Base-by-base conservation (phyloP, 2,888 invertebrate genomes). In the Tiphia femorata region DNA sequence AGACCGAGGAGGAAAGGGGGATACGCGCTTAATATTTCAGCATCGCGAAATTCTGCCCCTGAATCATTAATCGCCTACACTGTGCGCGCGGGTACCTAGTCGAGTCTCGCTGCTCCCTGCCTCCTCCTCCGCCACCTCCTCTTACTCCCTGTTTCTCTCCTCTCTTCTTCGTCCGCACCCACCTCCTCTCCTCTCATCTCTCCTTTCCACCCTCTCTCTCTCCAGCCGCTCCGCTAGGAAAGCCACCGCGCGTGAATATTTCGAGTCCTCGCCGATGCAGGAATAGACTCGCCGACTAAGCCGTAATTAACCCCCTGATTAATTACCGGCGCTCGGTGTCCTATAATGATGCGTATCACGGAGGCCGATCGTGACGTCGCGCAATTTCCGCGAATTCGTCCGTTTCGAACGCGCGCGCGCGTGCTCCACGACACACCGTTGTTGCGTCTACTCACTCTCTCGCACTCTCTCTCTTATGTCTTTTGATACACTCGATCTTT, bases 11-110 rank as follows among this genome's bases (percentile, higher is more conserved):
- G 62, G 65, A 64, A 67, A 72, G 74, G 73, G 75, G 75, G 72
- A 75, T 75, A 62, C 61, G 61, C 67, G 62, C 70, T 80, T 77
- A 81, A 80, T 81, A 76, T 76, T 81, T 81, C 76, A 81, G 69
- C 70, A 73, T 77, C 69, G 77, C 78, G 77, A 79, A 81, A 81
- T 80, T 81, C 75, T 70, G 73, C 70, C 63, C 50, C 64, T 80
- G 72, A 80, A 80, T 79, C 75, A 78, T 80, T 78, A 68, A 79
- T 69, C 67, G 67, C 67, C 64, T 71, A 66, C 71, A 67, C 65
- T n/a, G 58, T 54, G 62, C 66, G n/a, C n/a, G n/a, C n/a, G n/a
- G 68, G 64, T 70, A 59, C 70, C 66, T 70, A 66, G 67, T 35
- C 58, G 61, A 64, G 65, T 55, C 67, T 70, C 70, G 43, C 40